Percentiles rank a stretch among this genome's conserved stretches.
Evolutionary conservation across 1,140 invertebrate species (phyloP).

Genomic region (Drosophila repletoides): DNA sequence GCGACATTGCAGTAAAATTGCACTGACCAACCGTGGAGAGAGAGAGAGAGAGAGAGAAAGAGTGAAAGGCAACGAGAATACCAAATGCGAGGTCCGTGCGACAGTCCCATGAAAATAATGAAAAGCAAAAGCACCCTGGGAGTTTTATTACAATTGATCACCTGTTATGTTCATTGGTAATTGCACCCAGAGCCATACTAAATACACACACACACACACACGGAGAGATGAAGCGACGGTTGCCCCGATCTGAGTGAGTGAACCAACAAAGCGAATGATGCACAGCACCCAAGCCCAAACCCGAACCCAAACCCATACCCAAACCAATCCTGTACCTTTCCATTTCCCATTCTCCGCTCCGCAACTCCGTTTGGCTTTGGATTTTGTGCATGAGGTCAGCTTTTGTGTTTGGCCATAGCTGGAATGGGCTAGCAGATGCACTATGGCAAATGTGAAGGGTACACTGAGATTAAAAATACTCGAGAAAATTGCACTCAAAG

Average conservation of each 20-base stretch:
- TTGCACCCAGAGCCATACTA: constrained; percentile 81
- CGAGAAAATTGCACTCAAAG: too few species aligned
- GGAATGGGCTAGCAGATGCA: not conserved
- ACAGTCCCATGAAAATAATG: constrained; percentile 75
- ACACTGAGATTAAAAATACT: too few species aligned
- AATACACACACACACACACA: constrained; percentile 52
- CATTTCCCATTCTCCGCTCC: too few species aligned
- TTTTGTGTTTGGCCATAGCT: constrained; percentile 49
- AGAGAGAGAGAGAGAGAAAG: constrained; percentile 36
- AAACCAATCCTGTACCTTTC: too few species aligned
- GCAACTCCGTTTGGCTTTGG: constrained; percentile 42
- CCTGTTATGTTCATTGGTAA: constrained; percentile 82
- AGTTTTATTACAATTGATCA: constrained; percentile 83
- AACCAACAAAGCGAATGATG: constrained; percentile 42
- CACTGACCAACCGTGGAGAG: constrained; percentile 19
- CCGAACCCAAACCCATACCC: not conserved
- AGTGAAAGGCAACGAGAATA: constrained; percentile 31
- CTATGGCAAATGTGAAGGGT: constrained; percentile 12
- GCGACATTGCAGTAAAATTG: constrained; percentile 34
- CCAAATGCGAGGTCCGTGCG: constrained; percentile 19
- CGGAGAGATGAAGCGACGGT: constrained; percentile 6
- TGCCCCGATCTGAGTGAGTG: constrained; percentile 20
- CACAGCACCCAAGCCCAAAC: constrained; percentile 32
- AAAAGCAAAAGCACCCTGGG: constrained; percentile 81
- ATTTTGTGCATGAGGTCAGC: constrained; percentile 72